Conservation (phyloP, 2,888 invertebrate species). For the Tachina grossa region DNA sequence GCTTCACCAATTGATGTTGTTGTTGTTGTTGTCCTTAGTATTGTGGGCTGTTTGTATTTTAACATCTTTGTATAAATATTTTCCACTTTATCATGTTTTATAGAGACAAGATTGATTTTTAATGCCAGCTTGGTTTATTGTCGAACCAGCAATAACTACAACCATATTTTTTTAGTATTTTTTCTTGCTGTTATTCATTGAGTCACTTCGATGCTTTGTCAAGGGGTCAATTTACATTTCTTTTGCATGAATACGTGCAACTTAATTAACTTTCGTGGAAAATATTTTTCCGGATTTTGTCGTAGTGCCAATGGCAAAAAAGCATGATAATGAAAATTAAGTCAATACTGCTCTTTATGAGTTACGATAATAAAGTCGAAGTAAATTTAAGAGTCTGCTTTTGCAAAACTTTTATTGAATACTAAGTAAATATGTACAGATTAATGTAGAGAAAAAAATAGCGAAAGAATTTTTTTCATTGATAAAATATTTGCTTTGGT, state of each 20-base stretch:
- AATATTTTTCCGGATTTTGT: slow-evolving; percentile 39
- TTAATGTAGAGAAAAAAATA: background rate
- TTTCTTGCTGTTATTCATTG: slow-evolving; percentile 22
- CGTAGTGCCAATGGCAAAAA: slow-evolving; percentile 23
- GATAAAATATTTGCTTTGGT: background rate
- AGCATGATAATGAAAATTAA: slow-evolving; percentile 17
- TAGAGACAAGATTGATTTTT: slow-evolving; percentile 68
- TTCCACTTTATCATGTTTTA: slow-evolving; percentile 64
- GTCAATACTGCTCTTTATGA: slow-evolving; percentile 4
- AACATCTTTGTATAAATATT: slow-evolving; percentile 53
- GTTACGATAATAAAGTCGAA: background rate
- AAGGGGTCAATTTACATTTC: slow-evolving; percentile 64
- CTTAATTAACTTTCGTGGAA: slow-evolving; percentile 65
- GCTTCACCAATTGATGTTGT: background rate
- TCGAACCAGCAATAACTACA: slow-evolving; percentile 26
- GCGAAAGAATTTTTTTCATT: background rate
- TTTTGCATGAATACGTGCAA: slow-evolving; percentile 60
- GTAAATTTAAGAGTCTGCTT: background rate
- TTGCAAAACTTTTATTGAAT: background rate
- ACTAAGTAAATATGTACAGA: background rate
- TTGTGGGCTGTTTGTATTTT: background rate
- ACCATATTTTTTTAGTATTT: background rate
- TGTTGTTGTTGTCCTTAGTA: too few species aligned
- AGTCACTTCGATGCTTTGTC: slow-evolving; percentile 48
- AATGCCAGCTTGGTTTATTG: slow-evolving; percentile 46